Evolutionary conservation across 2,797 vertebrate species (phyloP), one percentile per base, ranked within the genome.

Genomic region (Steatocranus sp.): DNA sequence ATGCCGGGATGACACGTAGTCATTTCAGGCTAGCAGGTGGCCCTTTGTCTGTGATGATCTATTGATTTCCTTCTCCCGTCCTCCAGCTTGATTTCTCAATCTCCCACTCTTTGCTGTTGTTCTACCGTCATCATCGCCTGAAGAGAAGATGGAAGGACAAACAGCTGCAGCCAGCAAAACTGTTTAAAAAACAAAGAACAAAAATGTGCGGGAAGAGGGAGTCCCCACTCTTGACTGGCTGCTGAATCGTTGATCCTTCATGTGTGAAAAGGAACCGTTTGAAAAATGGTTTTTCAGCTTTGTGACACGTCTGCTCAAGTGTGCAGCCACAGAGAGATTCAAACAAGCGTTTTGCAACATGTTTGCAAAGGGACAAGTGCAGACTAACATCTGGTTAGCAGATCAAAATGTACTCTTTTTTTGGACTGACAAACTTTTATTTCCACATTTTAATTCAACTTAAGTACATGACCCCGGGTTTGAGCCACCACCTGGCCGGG

Each of bases 1-100:
- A 86, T 91, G 89, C n/a, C 51, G 4, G 76, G 83, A 82, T 90
- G 92, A 92, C 92, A 92, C 46, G 74, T 87, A 93, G 89, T 94
- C 91, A 93, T 94, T 90, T 93, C 48, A 49, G 86, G 86, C 91
- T 82, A 87, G 91, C 93, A 95, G 94, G 93, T 94, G 94, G 90
- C 82, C 87, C 78, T 93, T 94, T 94, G 92, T 95, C 88, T 91
- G 32, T 89, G 87, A 92, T 90, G 86, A 91, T 94, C 86, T 91
- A 95, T 94, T 94, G 94, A 94, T 95, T 94, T 91, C 84, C 76
- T 73, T 78, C 81, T 80, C 56, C 80, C 80, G 77, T 89, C 80
- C 82, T 84, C 80, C 43, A 73, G 82, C 84, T 87, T 82, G 84
- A 89, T 89, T 93, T 91, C 83, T 86, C 78, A 81, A 83, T 91